These are phyloP conservation scores for Odontocerum albicorne DNA, from an alignment of 2,888 invertebrate species.

Conservation along the genomic window DNA sequence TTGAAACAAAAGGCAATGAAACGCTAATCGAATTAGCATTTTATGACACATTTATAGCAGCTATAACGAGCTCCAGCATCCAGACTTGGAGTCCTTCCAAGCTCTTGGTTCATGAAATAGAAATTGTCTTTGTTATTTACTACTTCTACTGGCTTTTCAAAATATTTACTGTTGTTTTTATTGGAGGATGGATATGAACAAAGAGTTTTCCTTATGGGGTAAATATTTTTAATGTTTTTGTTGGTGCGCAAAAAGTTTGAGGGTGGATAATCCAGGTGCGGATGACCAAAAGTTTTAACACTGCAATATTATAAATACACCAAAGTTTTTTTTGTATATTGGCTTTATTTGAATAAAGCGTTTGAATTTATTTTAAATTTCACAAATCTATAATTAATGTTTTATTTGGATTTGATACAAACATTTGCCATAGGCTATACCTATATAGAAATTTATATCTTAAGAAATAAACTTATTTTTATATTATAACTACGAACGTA, in stretches of 20 bases:
- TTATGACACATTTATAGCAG: conserved; percentile 18
- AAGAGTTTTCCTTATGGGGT: conserved; percentile 21
- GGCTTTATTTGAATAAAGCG: no score
- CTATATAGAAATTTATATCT: no score
- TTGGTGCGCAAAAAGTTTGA: neutral
- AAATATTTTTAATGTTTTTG: conserved; percentile 30
- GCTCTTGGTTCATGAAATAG: conserved; percentile 3
- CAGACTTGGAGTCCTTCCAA: conserved; percentile 16
- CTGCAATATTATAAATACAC: no score
- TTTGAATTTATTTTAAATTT: no score
- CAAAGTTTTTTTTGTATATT: no score
- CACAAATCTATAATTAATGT: no score
- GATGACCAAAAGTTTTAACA: no score
- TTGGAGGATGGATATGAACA: conserved; percentile 28
- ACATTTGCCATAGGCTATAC: no score
- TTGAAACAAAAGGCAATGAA: conserved; percentile 9
- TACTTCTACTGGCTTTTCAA: conserved; percentile 18
- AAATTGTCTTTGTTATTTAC: conserved; percentile 34
- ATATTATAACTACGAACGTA: no score
- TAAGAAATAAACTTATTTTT: no score
- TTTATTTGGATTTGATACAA: no score
- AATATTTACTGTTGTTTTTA: conserved; percentile 32
- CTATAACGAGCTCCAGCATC: conserved; percentile 12
- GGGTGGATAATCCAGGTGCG: neutral
- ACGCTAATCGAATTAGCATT: conserved; percentile 24